A percentile compares a stretch with the other conserved stretches of the same genome.
Evolutionary conservation across 2,113 vertebrate species (phyloP).

Genomic region (Calyptomena viridis): DNA sequence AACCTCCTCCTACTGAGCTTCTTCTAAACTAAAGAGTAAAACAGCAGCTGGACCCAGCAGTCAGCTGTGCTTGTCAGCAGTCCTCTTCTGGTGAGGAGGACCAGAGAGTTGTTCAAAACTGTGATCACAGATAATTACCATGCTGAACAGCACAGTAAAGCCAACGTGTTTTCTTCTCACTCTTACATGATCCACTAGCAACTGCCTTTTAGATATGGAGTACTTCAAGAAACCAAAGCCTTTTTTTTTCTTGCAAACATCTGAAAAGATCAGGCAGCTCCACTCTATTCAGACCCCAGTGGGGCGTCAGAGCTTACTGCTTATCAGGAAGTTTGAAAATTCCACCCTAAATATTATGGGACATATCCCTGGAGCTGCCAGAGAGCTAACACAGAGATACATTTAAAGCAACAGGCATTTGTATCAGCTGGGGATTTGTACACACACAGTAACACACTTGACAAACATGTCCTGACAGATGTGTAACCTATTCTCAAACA

Average conservation of each 20-base stretch:
- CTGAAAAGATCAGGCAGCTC: not conserved
- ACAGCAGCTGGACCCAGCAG: not conserved
- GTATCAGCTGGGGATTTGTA: not conserved
- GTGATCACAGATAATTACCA: not conserved
- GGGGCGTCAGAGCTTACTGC: not conserved
- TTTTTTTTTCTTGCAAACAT: fast-evolving
- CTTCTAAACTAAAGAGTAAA: not conserved
- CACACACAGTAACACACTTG: not conserved
- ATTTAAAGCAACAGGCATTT: not conserved
- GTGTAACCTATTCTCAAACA: not conserved
- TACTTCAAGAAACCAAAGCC: not conserved
- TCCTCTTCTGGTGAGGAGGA: not conserved
- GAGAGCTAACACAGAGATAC: not conserved
- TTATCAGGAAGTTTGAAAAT: not conserved
- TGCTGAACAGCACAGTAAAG: not conserved
- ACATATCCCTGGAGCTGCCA: not conserved
- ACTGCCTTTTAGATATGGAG: not conserved
- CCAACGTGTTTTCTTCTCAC: not conserved
- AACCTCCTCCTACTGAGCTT: not conserved
- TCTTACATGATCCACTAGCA: not conserved
- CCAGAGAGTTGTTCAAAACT: not conserved
- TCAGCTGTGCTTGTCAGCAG: not conserved
- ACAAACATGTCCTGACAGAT: not conserved
- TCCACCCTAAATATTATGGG: not conserved
- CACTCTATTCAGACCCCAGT: not conserved